Evolutionary conservation across 2,797 vertebrate genomes (phyloP).

Genomic region (Pristis pectinata): DNA sequence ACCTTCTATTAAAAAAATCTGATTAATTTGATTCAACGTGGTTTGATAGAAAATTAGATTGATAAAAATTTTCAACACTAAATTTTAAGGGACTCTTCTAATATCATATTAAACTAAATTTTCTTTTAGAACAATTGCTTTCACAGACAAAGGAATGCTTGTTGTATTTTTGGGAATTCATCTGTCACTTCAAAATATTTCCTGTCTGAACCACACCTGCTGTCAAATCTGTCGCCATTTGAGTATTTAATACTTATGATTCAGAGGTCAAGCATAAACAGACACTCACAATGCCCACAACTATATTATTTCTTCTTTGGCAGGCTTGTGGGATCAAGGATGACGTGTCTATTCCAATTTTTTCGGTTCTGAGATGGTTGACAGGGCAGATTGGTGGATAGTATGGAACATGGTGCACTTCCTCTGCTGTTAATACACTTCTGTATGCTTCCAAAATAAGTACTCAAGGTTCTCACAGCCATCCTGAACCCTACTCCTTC

Average conservation of each 20-base stretch:
- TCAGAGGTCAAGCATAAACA: background rate
- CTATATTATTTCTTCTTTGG: background rate
- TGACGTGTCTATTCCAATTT: too few relatives aligned
- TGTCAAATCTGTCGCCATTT: background rate
- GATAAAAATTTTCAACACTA: background rate
- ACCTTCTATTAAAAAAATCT: background rate
- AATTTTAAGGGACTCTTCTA: background rate
- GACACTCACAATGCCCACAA: background rate
- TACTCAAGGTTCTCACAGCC: too few relatives aligned
- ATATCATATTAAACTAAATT: background rate
- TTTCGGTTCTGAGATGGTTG: too few relatives aligned
- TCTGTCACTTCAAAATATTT: slow-evolving; percentile 5
- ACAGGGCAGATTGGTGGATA: too few relatives aligned
- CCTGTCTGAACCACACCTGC: background rate
- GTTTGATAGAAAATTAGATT: background rate
- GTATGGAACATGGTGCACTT: too few relatives aligned
- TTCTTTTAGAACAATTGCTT: background rate
- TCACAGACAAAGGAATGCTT: background rate
- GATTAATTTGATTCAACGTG: background rate
- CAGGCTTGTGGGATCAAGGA: too few relatives aligned
- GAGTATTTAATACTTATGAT: background rate
- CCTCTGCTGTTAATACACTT: too few relatives aligned
- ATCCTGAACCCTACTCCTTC: too few relatives aligned
- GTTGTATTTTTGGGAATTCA: background rate
- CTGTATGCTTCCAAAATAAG: too few relatives aligned